Percentiles rank a stretch among this genome's conserved stretches.
phyloP scores from a whole-genome alignment of 2,113 vertebrate species.

The Poeciliopsis retropinna region DNA sequence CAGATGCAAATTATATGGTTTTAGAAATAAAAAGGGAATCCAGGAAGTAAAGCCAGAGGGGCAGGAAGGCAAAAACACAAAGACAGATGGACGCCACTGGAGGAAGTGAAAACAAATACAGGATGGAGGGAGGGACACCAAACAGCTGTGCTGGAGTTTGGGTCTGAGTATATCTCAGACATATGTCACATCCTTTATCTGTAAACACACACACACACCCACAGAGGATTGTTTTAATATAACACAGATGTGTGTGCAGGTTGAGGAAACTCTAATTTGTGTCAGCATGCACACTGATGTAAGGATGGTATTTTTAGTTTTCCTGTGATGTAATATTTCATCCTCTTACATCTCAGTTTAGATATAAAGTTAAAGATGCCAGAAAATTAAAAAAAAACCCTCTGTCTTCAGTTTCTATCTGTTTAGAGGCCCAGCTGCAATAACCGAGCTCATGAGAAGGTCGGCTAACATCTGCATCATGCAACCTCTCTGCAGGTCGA shows the following conservation, averaged over 20 bases:
- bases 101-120: constrained; percentile 22
- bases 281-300: constrained; percentile 2
- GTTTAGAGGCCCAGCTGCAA: no score
- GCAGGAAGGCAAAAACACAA: neutral
- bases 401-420: no score
- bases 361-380: no score
- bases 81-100: neutral
- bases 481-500: no score
- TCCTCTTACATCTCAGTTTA: no score
- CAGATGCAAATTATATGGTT: neutral
- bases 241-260: constrained; percentile 41
- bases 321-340: no score
- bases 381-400: no score
- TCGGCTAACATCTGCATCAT: no score
- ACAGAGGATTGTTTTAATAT: constrained; percentile 42
- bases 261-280: neutral
- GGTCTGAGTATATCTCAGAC: constrained; percentile 8
- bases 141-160: constrained; percentile 30
- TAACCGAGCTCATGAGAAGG: no score
- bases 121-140: constrained; percentile 6
- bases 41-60: neutral
- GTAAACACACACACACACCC: constrained; percentile 6
- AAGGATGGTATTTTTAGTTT: neutral
- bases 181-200: constrained; percentile 17
- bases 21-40: neutral